A percentile compares a stretch with the other conserved stretches of the same genome.
phyloP scores from a whole-genome alignment of 2,113 vertebrate species.

The Sigmodon hispidus region DNA sequence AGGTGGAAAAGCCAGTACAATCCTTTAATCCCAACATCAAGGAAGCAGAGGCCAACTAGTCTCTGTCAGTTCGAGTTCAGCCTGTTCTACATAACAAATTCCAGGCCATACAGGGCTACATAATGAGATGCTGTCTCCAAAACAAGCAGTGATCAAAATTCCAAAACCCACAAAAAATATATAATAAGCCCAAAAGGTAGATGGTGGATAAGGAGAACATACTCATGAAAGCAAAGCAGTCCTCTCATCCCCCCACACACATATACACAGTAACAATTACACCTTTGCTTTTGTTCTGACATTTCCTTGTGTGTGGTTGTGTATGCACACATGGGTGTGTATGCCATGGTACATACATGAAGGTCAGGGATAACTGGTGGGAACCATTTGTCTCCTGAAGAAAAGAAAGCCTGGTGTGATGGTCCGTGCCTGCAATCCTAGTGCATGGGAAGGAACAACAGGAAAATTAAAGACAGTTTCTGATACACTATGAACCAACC shows the following conservation, averaged over 20 bases:
- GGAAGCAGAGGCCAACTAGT: not conserved
- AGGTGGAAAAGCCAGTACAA: not conserved
- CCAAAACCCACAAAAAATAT: not conserved
- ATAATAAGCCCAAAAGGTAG: not conserved
- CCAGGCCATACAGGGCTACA: not conserved
- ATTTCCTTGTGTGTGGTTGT: not conserved
- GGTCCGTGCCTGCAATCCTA: not conserved
- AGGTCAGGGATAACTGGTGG: not conserved
- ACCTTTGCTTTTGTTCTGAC: not conserved
- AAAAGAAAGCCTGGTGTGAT: not conserved
- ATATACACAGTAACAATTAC: too few species aligned
- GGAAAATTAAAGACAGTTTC: not conserved
- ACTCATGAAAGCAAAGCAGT: not conserved
- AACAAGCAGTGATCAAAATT: not conserved
- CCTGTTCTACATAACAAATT: not conserved
- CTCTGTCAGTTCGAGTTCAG: not conserved
- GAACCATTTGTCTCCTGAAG: not conserved
- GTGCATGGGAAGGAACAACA: too few species aligned
- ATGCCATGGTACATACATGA: not conserved
- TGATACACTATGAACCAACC: not conserved
- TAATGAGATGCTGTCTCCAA: not conserved
- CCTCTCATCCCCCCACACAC: not conserved
- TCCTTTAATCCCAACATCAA: not conserved
- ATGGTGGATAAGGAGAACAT: not conserved
- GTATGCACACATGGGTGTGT: not conserved